Conservation (phyloP, 1,140 invertebrate genomes). For the Drosophila dunni region DNA sequence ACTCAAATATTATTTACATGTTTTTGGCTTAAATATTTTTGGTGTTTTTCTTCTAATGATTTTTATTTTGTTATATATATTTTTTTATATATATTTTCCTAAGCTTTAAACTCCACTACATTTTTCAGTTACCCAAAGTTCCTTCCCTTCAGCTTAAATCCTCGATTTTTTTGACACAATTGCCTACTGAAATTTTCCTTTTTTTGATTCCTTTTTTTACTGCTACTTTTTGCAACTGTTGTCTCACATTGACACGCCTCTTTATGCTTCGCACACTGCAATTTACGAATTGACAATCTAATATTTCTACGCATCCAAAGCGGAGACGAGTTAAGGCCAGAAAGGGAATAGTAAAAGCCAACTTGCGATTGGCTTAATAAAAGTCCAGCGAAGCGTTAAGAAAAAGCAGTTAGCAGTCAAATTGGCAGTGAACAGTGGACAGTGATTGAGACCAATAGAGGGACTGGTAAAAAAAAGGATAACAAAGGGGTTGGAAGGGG, state of each 20-base stretch:
- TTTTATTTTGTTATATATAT: too few species aligned
- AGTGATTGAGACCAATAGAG: constrained; percentile 56
- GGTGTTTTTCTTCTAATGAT: too few species aligned
- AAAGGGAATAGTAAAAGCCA: constrained; percentile 25
- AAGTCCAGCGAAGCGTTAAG: constrained; percentile 71
- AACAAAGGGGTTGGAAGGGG: constrained; percentile 14
- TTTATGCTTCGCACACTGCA: constrained; percentile 58
- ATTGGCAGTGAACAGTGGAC: constrained; percentile 53
- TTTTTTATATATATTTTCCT: too few species aligned
- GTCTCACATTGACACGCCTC: constrained; percentile 61
- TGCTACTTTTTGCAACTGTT: constrained; percentile 7
- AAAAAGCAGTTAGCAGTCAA: constrained; percentile 73
- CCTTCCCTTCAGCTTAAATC: neutral
- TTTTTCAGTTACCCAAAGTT: neutral
- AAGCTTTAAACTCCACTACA: neutral
- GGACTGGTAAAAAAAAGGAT: neutral
- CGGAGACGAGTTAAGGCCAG: constrained; percentile 18
- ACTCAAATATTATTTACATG: too few species aligned
- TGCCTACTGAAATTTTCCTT: constrained; percentile 4
- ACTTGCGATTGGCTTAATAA: constrained; percentile 68
- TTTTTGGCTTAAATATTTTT: too few species aligned
- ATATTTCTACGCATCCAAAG: constrained; percentile 73
- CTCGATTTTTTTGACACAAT: constrained; percentile 16
- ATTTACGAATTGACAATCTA: constrained; percentile 73
- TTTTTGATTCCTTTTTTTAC: neutral